A percentile compares a stretch with the other conserved stretches of the same genome.
Conservation (phyloP, 2,797 vertebrate genomes). For the Falco columbarius region DNA sequence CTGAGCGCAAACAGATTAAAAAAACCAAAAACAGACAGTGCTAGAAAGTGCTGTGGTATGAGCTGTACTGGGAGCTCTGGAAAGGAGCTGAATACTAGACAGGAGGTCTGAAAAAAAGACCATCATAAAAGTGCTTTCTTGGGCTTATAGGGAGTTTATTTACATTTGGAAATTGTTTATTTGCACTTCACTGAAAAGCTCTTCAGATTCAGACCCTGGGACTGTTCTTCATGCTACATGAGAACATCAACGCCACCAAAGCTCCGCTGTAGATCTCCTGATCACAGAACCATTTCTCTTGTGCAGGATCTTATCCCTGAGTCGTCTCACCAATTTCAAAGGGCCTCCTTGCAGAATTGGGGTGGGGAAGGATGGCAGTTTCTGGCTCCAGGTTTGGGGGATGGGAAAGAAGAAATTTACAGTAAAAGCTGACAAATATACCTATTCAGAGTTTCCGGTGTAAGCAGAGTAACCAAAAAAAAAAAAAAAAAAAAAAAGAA, state of each 20-base stretch:
- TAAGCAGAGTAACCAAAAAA: constrained; percentile 58
- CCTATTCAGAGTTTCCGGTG: constrained; percentile 69
- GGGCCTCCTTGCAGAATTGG: not conserved
- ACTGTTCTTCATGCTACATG: not conserved
- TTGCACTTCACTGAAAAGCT: not conserved
- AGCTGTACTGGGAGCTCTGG: not conserved
- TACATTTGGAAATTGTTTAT: not conserved
- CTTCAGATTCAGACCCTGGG: not conserved
- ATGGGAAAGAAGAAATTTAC: constrained; percentile 63
- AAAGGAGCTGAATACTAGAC: not conserved
- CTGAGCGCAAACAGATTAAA: not conserved
- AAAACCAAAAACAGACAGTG: not conserved
- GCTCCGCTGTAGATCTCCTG: not conserved
- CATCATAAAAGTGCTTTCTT: not conserved
- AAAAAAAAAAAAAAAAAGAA: not conserved
- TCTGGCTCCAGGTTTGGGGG: constrained; percentile 57
- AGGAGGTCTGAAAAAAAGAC: not conserved
- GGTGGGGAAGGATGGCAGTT: constrained; percentile 54
- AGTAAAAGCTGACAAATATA: constrained; percentile 71
- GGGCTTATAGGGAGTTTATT: not conserved
- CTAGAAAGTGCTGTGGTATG: not conserved
- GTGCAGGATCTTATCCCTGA: not conserved
- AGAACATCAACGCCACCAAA: not conserved
- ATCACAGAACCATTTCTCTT: not conserved
- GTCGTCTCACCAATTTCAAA: not conserved